Base-by-base conservation (phyloP, 2,113 vertebrate genomes). In the Ailurus styani region DNA sequence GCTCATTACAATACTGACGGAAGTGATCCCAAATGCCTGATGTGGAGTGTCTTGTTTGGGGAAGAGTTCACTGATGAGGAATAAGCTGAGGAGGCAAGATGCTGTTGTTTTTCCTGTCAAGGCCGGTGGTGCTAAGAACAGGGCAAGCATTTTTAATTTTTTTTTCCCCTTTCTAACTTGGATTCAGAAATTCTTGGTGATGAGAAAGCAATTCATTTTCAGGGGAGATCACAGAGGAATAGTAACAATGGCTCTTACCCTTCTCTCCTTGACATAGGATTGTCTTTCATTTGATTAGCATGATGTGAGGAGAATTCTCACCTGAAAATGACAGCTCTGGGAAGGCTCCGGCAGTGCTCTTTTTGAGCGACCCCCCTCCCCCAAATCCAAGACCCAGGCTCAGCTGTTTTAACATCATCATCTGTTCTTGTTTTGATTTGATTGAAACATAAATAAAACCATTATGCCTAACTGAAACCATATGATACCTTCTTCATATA, bases 71-170 rank as follows among this genome's bases (percentile, higher is more conserved):
- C 97, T 98, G 96, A 98, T 94, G 97, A 98, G 98, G 93, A 95
- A 60, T 81, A 98, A 98, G 97, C 98, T 97, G 98, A 97, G 93
- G 97, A 98, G 96, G 82, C 97, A 97, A 96, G n/a, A 97, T 96
- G 96, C 97, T 98, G 97, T 97, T 98, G 97, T 98, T 98, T 98
- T 98, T 98, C 98, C 97, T 98, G 96, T 98, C 97, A 94, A 98
- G 96, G 97, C 97, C 98, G 96, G 98, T 98, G 97, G 97, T 96
- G 98, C 94, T 94, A 86, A 96, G 98, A 97, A 98, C 66, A 97
- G 98, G 97, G 96, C 97, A 97, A 97, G 95, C 86, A 3, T 93
- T 83, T 83, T 85, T 78, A 50, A 6, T 37, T 78, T 75, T n/a
- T n/a, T n/a, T 95, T 81, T 78, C 85, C 45, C 42, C 85, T 88